Percentiles rank a stretch among this genome's conserved stretches.
Evolutionary conservation across 2,797 vertebrate genomes (phyloP).

Genomic region (Parauchenoglanis punctatus): DNA sequence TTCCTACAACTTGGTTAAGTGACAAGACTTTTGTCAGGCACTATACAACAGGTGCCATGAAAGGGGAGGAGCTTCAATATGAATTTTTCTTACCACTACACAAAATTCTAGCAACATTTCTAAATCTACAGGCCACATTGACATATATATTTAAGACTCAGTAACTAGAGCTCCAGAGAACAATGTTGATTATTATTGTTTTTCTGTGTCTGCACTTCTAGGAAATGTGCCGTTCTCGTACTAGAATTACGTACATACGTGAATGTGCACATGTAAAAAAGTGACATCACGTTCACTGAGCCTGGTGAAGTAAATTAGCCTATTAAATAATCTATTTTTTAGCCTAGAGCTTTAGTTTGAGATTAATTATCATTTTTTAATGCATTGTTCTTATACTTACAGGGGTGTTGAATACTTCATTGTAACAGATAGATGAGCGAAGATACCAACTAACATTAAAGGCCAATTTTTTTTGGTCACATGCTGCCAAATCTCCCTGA

Average conservation of each 20-base stretch:
- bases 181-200: background rate
- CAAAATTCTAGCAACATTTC: background rate
- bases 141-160: background rate
- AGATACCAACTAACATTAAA: constrained; percentile 94
- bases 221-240: background rate
- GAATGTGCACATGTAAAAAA: background rate
- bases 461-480: constrained; percentile 73
- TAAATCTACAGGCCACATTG: background rate
- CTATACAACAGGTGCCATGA: background rate
- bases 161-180: background rate
- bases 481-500: constrained; percentile 77
- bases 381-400: constrained; percentile 73
- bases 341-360: background rate
- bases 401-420: constrained; percentile 91
- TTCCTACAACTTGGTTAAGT: no score
- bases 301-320: background rate
- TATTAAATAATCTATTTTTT: background rate
- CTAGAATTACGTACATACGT: background rate
- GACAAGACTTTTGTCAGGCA: no score
- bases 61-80: background rate
- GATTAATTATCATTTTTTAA: background rate
- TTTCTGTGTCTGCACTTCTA: background rate
- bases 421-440: constrained; percentile 92
- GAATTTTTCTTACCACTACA: background rate
- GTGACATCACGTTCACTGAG: background rate